Evolutionary conservation across 2,113 vertebrate species (phyloP), one percentile per base, ranked within the genome.

Genomic region (Atlantisia rogersi): DNA sequence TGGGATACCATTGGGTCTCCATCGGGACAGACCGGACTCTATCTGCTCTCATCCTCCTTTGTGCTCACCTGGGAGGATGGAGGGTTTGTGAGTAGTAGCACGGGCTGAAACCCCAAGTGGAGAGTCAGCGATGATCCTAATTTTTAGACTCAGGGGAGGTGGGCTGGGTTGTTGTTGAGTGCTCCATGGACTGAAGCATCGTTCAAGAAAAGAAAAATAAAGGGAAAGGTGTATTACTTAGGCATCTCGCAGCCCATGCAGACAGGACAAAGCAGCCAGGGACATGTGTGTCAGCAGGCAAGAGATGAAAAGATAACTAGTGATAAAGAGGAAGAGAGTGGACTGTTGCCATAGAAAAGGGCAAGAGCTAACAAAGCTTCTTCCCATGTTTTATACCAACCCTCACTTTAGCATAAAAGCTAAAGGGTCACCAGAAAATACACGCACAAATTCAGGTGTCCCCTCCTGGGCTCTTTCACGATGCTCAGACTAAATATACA

Each of bases 361-460:
- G 16, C 24, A 46, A 15, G 32, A 69, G 12, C 16, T 16, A 15
- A 50, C 58, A n/a, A 28, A 48, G 20, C 26, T 63, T 10, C 12
- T 39, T 63, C 31, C 29, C 1, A 0, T 32, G 8, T 75, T 85
- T 85, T 56, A 5, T 17, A 56, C 11, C 20, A 42, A 8, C 3
- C 40, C 25, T 42, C 44, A 12, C 59, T 92, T 84, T 25, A 65
- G 16, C 10, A 2, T 5, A 55, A 13, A 55, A 77, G 5, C 46
- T 46, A 5, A 14, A 26, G 18, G 11, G 7, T 3, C 2, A 32
- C 18, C 26, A 60, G 55, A 10, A 93, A 75, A 68, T 1, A 4
- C 25, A 29, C 1, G 1, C 16, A 60, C 11, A 18, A 0, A 18
- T 42, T 67, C 0, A 1, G 2, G 2, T 64, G 16, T 78, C 15